A percentile compares a stretch with the other conserved stretches of the same genome.
Evolutionary conservation across 2,113 vertebrate genomes (phyloP).

Genomic region (Xiphophorus maculatus): DNA sequence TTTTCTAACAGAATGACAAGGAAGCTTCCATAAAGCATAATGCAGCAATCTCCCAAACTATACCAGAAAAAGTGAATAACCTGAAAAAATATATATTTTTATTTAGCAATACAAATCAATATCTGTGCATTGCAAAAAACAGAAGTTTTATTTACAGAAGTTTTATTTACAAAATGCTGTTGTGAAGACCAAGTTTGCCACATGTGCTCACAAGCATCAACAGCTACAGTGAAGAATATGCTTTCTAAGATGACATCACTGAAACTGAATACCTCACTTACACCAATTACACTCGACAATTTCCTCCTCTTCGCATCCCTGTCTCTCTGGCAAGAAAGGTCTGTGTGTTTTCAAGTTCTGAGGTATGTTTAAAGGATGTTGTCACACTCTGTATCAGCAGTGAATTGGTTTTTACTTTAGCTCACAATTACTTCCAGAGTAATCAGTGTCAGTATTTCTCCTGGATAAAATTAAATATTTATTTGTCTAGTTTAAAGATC

Average conservation of each 20-base stretch:
- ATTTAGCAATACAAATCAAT: neutral
- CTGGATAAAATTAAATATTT: neutral
- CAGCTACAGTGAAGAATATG: constrained; percentile 24
- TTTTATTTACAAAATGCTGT: neutral
- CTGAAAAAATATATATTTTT: neutral
- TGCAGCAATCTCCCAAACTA: neutral
- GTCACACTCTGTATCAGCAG: neutral
- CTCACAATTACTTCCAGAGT: neutral
- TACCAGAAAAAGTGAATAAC: neutral
- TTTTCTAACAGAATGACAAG: neutral
- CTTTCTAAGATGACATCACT: constrained; percentile 68
- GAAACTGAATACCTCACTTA: constrained; percentile 72
- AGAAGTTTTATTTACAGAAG: neutral
- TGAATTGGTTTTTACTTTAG: neutral
- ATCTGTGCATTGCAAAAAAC: neutral
- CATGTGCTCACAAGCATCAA: constrained; percentile 12
- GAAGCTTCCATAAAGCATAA: neutral
- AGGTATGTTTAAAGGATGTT: neutral
- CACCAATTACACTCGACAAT: constrained; percentile 67
- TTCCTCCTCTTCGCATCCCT: constrained; percentile 35
- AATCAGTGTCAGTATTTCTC: neutral
- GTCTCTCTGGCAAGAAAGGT: constrained; percentile 9
- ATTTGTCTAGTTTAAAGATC: neutral
- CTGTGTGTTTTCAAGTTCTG: neutral
- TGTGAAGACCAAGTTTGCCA: constrained; percentile 6